Evolutionary conservation across 2,797 vertebrate genomes (phyloP).

Genomic region (Pipistrellus nathusii): DNA sequence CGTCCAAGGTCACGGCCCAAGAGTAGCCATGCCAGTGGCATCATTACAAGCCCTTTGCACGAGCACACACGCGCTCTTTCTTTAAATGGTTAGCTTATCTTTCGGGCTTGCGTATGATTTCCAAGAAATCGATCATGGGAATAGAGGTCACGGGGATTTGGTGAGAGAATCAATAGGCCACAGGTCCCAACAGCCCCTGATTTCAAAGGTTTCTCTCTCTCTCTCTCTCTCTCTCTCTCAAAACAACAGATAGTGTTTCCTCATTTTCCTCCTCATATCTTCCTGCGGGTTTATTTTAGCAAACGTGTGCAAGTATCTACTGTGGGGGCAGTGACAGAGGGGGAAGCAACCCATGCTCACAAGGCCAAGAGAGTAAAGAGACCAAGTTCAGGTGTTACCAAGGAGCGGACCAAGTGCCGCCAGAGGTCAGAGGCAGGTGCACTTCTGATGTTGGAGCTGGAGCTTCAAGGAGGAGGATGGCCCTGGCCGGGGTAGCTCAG

Average conservation of each 20-base stretch:
- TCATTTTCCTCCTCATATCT: conserved; percentile 21
- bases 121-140: background rate
- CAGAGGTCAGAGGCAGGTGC: background rate
- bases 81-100: background rate
- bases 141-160: background rate
- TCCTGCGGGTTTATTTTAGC: conserved; percentile 40
- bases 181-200: background rate
- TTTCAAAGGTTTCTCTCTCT: conserved; percentile 57
- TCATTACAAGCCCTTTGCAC: accelerated
- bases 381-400: background rate
- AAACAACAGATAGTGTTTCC: background rate
- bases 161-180: background rate
- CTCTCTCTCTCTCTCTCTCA: background rate
- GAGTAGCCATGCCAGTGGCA: background rate
- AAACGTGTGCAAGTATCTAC: background rate
- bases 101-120: background rate
- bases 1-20: background rate
- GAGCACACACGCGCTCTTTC: background rate
- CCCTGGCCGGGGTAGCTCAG: background rate
- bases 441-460: background rate
- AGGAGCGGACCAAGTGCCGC: background rate
- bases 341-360: background rate
- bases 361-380: background rate
- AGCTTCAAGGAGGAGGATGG: background rate
- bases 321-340: background rate